These are phyloP conservation scores for Cinclus mexicanus DNA, from an alignment of 2,113 vertebrate genomes.

Conservation along the genomic window DNA sequence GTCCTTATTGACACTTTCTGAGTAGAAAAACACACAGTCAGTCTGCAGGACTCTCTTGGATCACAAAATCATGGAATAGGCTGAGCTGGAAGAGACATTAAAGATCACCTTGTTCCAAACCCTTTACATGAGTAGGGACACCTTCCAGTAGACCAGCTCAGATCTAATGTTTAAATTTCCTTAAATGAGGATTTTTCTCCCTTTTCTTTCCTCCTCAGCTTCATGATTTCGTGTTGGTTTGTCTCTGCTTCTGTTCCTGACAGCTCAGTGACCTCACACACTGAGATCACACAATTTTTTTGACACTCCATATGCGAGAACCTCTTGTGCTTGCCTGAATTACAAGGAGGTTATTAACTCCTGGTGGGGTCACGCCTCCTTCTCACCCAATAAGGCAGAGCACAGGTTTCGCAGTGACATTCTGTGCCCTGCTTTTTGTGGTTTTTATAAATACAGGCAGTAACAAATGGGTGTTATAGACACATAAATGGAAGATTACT, in stretches of 20 bases:
- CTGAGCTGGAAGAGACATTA: background rate
- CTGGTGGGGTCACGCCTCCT: background rate
- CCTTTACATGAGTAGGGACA: background rate
- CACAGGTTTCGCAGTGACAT: background rate
- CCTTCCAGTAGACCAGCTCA: background rate
- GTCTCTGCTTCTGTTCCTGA: constrained; percentile 12
- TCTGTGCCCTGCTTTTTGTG: background rate
- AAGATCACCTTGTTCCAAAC: background rate
- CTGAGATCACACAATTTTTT: background rate
- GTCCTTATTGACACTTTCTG: fast-evolving
- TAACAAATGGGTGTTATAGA: background rate
- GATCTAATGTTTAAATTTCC: background rate
- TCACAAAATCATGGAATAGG: background rate
- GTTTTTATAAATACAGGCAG: background rate
- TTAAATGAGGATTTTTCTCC: background rate
- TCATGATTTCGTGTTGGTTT: background rate
- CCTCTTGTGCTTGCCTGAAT: background rate
- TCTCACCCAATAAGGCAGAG: background rate
- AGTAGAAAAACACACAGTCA: background rate
- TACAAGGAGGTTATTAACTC: background rate
- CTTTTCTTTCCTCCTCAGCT: background rate
- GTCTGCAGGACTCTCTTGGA: background rate
- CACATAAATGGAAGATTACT: background rate
- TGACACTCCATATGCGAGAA: constrained; percentile 5
- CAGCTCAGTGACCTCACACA: background rate